Percentiles rank a stretch among this genome's conserved stretches.
Conservation (phyloP, 2,888 invertebrate species). For the Eupithecia abbreviata region DNA sequence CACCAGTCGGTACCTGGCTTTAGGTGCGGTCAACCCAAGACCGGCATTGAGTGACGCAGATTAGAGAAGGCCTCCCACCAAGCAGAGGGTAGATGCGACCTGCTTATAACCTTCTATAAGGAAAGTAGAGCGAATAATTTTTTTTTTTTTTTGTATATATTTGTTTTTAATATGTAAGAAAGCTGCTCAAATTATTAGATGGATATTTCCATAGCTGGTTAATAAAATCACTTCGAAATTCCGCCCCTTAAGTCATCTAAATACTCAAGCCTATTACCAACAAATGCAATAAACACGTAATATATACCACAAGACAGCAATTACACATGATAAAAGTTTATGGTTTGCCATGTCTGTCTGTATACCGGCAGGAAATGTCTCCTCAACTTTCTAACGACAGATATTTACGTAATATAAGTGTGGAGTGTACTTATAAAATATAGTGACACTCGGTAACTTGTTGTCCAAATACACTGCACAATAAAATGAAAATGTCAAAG, state of each 20-base stretch:
- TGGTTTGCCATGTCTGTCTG: slow-evolving; percentile 12
- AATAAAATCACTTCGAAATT: background rate
- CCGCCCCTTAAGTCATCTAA: slow-evolving; percentile 18
- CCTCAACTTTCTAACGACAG: slow-evolving; percentile 44
- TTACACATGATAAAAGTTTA: slow-evolving; percentile 37
- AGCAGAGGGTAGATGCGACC: background rate
- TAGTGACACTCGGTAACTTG: slow-evolving; percentile 23
- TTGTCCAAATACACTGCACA: slow-evolving; percentile 2
- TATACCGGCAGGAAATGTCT: slow-evolving; percentile 22
- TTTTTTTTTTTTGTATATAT: too few species aligned
- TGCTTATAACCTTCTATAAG: background rate
- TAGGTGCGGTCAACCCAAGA: background rate
- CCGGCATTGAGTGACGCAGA: background rate
- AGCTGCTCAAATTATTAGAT: too few species aligned
- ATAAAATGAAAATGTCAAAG: slow-evolving; percentile 15
- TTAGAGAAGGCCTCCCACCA: too few species aligned
- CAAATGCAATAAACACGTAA: background rate
- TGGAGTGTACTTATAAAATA: slow-evolving; percentile 14
- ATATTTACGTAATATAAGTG: slow-evolving; percentile 31
- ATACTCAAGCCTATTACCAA: slow-evolving; percentile 3
- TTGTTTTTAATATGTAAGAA: too few species aligned
- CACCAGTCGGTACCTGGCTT: too few species aligned
- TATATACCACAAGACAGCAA: slow-evolving; percentile 4
- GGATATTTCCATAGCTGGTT: too few species aligned
- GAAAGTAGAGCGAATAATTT: background rate